These are phyloP conservation scores for Baryphthengus martii DNA, from an alignment of 2,113 vertebrate species.

Conservation along the genomic window DNA sequence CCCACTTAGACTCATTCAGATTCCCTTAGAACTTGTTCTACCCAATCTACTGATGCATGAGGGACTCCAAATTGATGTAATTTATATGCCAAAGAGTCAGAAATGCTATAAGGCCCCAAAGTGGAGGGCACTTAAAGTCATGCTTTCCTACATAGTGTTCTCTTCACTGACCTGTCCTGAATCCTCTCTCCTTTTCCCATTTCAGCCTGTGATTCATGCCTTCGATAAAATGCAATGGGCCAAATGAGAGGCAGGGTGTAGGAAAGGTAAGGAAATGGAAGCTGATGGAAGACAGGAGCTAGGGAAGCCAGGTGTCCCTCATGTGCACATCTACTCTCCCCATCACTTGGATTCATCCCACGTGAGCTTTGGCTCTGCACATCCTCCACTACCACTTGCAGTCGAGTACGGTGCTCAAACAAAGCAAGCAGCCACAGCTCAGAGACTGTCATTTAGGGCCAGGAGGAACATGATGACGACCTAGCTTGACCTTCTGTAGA, in stretches of 20 bases:
- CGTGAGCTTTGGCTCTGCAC: background rate
- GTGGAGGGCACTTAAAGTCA: background rate
- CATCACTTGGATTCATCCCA: background rate
- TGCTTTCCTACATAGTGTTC: background rate
- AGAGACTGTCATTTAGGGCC: background rate
- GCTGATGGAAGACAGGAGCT: background rate
- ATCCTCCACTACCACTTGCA: background rate
- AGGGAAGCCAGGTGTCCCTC: background rate
- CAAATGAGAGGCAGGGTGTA: background rate
- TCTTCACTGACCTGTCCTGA: background rate
- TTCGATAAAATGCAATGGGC: background rate
- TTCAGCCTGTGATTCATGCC: background rate
- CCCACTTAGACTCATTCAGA: conserved; percentile 34
- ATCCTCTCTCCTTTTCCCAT: background rate
- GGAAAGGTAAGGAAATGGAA: background rate
- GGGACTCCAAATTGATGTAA: conserved; percentile 23
- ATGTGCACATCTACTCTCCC: background rate
- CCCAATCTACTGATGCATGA: conserved; percentile 26
- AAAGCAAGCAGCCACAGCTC: background rate
- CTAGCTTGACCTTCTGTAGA: background rate
- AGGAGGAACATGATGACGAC: background rate
- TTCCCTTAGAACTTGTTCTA: conserved; percentile 46
- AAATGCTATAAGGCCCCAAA: background rate
- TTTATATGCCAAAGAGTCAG: conserved; percentile 38
- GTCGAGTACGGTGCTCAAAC: background rate